phyloP scores from a whole-genome alignment of 1,140 invertebrate genomes.

The Lamellibrachia luymesi region DNA sequence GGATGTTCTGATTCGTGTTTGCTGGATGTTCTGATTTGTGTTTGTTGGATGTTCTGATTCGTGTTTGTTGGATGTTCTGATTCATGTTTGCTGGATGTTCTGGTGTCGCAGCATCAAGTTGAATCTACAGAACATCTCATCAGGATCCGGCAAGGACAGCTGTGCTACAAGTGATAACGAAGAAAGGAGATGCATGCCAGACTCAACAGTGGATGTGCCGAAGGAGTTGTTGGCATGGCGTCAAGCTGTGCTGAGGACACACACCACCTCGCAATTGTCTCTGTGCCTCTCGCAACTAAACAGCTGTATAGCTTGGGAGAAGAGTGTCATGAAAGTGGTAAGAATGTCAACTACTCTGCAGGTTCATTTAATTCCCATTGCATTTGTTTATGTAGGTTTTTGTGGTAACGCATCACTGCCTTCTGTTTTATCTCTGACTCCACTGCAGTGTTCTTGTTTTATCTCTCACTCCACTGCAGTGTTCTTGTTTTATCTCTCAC shows the following conservation, averaged over 20 bases:
- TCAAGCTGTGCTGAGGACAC: constrained; percentile 77
- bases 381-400: too few species aligned
- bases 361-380: too few species aligned
- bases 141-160: background rate
- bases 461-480: too few species aligned
- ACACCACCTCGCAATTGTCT: constrained; percentile 84
- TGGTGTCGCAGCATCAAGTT: constrained; percentile 7
- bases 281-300: constrained; percentile 88
- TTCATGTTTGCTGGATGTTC: constrained; percentile 10
- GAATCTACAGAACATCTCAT: constrained; percentile 12
- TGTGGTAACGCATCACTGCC: too few species aligned
- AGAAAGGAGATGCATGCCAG: constrained; percentile 8
- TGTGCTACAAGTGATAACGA: constrained; percentile 34
- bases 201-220: constrained; percentile 40
- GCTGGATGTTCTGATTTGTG: too few species aligned
- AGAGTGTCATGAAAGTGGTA: constrained; percentile 98
- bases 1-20: background rate
- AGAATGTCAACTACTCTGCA: constrained; percentile 49
- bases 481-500: too few species aligned
- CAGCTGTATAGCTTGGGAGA: constrained; percentile 93
- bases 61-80: background rate
- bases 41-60: background rate
- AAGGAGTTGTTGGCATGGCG: constrained; percentile 78
- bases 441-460: too few species aligned
- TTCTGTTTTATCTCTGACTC: too few species aligned